Conservation (phyloP, 1,140 invertebrate genomes). For the Hycleus cichorii region DNA sequence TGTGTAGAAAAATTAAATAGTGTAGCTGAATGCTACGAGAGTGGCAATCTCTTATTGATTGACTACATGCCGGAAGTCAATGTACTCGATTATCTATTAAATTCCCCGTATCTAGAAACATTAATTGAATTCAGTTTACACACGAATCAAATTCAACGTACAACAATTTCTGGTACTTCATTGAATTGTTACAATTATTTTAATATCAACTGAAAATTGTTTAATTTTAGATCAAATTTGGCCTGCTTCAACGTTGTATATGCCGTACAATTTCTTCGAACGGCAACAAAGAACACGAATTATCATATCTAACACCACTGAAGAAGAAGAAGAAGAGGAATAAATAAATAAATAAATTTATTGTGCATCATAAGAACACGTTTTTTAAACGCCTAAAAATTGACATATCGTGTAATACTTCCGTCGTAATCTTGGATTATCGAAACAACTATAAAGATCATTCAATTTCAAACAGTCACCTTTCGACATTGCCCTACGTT, state of each 20-base stretch:
- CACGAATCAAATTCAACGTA: too few species aligned
- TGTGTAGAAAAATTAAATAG: too few species aligned
- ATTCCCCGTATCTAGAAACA: not conserved
- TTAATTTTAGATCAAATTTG: conserved; percentile 21
- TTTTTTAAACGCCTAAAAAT: conserved; percentile 44
- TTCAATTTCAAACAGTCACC: conserved; percentile 66
- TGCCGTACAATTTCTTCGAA: conserved; percentile 27
- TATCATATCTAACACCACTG: conserved; percentile 7
- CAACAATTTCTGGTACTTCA: too few species aligned
- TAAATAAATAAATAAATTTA: not conserved
- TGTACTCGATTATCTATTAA: not conserved
- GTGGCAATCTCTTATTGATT: too few species aligned
- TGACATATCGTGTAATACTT: conserved; percentile 58
- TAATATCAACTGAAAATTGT: not conserved
- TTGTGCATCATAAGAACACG: not conserved
- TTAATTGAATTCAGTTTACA: not conserved
- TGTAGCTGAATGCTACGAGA: too few species aligned
- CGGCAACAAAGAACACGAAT: conserved; percentile 10
- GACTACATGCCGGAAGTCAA: not conserved
- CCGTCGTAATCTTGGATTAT: conserved; percentile 43
- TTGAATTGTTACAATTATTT: too few species aligned
- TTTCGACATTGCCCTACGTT: conserved; percentile 53
- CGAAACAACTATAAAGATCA: conserved; percentile 58
- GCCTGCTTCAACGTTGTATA: conserved; percentile 25
- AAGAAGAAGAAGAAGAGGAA: not conserved